Base-by-base conservation (phyloP, 1,140 invertebrate species). In the Leptopilina boulardi region DNA sequence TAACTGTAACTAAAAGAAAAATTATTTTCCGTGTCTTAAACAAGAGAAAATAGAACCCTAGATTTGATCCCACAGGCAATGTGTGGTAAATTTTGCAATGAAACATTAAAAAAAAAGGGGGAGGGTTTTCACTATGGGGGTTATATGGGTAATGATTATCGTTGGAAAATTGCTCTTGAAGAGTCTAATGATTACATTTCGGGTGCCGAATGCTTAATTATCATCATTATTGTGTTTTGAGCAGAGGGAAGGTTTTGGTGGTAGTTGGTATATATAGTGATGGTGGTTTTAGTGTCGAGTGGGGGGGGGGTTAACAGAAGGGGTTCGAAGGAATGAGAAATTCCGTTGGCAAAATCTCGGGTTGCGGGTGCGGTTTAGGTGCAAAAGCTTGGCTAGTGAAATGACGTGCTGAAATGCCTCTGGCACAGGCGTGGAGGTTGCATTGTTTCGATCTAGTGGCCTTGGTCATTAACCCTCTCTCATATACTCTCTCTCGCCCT, bases 391-490 rank as follows among this genome's bases (percentile, higher is more conserved):
- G 80, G 80, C 80, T 80, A 79, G 77, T 79, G 76, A 82, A 83
- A 77, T 79, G 80, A 78, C 73, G 72, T 41, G 30, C 56, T 56
- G 76, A 76, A 80, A 78, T 82, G 82, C 76, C 82, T 77, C 76
- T 73, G 42, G 38, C 11, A 47, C 66, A 56, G 71, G 74, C 26
- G 26, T 30, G 70, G 66, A 51, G 75, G 11, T 51, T 15, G 80
- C 78, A 80, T 81, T 83, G 82, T 83, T 81, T 83, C 78, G 77
- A 77, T 80, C 78, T 79, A 82, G 80, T 78, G 79, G 80, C 80
- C 77, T 80, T 84, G 82, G 80, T 80, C 82, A 84, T 82, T 84
- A 84, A 82, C 80, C 77, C 80, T 78, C 82, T 81, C 77, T 73
- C 59, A 66, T 11, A 23, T 59, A 59, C 19, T 59, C 56, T 59